Evolutionary conservation across 2,113 vertebrate species (phyloP).

Genomic region (Misgurnus anguillicaudatus): DNA sequence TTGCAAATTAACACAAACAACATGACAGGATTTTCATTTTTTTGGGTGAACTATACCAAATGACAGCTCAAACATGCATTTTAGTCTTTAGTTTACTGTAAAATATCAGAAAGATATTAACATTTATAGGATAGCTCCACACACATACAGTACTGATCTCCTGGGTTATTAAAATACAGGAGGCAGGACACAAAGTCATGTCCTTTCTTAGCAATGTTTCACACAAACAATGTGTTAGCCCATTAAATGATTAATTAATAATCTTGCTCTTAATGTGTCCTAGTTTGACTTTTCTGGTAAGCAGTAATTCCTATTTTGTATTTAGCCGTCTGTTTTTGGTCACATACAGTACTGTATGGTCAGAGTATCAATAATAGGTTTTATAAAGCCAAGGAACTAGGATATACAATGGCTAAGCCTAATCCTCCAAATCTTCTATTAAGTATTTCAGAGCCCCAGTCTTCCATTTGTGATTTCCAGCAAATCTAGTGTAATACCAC

Average conservation of each 20-base stretch:
- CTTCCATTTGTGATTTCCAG: constrained; percentile 9
- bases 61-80: too few species aligned
- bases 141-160: too few species aligned
- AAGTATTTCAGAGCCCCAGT: constrained; percentile 35
- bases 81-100: too few species aligned
- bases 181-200: too few species aligned
- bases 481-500: constrained; percentile 28
- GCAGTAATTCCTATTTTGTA: not conserved
- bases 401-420: constrained; percentile 35
- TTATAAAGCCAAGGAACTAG: constrained; percentile 18
- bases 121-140: too few species aligned
- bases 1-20: too few species aligned
- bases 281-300: not conserved
- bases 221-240: too few species aligned
- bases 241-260: not conserved
- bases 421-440: constrained; percentile 51
- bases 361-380: constrained; percentile 19
- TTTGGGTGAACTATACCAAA: too few species aligned
- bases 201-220: too few species aligned
- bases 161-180: too few species aligned
- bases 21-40: too few species aligned
- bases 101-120: too few species aligned
- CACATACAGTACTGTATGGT: not conserved
- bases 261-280: not conserved
- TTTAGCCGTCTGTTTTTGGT: not conserved